Conservation (phyloP, 1,140 invertebrate genomes). For the Sitophilus oryzae region DNA sequence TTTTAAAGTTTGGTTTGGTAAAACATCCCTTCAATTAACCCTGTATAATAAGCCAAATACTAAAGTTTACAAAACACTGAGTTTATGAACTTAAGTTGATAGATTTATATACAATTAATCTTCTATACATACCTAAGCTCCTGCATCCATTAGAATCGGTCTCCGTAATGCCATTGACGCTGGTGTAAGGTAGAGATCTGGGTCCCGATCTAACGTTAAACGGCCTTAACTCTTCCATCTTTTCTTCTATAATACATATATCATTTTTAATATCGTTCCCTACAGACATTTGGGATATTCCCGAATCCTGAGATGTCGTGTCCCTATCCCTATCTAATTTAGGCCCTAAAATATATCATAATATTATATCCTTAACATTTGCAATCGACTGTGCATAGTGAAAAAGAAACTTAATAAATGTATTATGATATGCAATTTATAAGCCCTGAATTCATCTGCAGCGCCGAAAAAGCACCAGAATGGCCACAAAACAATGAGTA, state of each 20-base stretch:
- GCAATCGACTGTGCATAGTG: no score
- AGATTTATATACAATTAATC: no score
- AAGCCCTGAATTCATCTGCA: no score
- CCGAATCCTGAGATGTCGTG: constrained; percentile 81
- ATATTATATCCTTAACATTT: no score
- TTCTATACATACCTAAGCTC: constrained; percentile 38
- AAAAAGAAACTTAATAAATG: neutral
- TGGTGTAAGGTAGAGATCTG: constrained; percentile 32
- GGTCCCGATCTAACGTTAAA: constrained; percentile 27
- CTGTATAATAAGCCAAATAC: no score
- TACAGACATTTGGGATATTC: constrained; percentile 77
- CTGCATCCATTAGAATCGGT: constrained; percentile 39
- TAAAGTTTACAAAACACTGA: no score
- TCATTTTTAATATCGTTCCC: constrained; percentile 43
- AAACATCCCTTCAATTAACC: no score
- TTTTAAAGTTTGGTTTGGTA: no score
- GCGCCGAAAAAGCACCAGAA: neutral
- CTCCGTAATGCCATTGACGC: constrained; percentile 35
- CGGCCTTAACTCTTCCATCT: constrained; percentile 47
- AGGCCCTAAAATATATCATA: constrained; percentile 32
- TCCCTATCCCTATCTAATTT: constrained; percentile 61
- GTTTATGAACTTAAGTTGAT: no score
- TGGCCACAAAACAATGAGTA: no score
- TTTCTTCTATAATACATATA: constrained; percentile 42
- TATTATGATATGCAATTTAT: no score